These are phyloP conservation scores for Cephalopterus ornatus DNA, from an alignment of 2,113 vertebrate genomes.

Conservation along the genomic window DNA sequence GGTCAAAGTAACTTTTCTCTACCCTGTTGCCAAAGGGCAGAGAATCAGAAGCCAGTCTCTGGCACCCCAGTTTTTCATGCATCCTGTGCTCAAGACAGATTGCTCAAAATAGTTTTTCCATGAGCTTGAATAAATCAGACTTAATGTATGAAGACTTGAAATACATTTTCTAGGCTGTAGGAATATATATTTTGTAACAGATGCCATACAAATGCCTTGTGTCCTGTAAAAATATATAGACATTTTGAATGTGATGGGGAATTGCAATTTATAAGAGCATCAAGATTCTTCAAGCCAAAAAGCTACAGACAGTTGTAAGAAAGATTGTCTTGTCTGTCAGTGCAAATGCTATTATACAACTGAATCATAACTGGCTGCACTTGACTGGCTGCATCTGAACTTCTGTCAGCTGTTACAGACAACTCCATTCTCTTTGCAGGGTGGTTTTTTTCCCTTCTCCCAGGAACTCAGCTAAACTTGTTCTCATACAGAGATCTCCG, in stretches of 20 bases:
- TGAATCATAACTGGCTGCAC: constrained; percentile 64
- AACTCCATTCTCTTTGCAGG: not conserved
- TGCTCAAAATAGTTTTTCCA: constrained; percentile 31
- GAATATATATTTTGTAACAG: constrained; percentile 63
- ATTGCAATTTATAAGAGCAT: constrained; percentile 60
- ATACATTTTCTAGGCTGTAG: constrained; percentile 32
- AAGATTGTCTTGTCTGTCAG: constrained; percentile 68
- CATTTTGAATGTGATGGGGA: constrained; percentile 59
- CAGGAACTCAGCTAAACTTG: not conserved
- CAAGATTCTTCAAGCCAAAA: constrained; percentile 61
- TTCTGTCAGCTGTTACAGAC: constrained; percentile 52
- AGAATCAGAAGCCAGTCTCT: not conserved
- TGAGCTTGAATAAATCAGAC: constrained; percentile 53
- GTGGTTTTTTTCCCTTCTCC: not conserved
- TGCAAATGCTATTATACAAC: constrained; percentile 55
- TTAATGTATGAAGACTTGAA: constrained; percentile 59
- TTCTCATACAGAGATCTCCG: not conserved
- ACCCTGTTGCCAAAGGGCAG: not conserved
- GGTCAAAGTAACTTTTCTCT: not conserved
- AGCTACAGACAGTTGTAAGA: constrained; percentile 60
- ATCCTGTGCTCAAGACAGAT: constrained; percentile 19
- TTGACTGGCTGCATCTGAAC: constrained; percentile 55
- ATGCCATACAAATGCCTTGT: constrained; percentile 62
- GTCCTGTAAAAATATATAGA: constrained; percentile 68
- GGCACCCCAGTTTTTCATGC: not conserved